phyloP scores from a whole-genome alignment of 2,888 invertebrate species.

The Drosophila nr. perissopoda region DNA sequence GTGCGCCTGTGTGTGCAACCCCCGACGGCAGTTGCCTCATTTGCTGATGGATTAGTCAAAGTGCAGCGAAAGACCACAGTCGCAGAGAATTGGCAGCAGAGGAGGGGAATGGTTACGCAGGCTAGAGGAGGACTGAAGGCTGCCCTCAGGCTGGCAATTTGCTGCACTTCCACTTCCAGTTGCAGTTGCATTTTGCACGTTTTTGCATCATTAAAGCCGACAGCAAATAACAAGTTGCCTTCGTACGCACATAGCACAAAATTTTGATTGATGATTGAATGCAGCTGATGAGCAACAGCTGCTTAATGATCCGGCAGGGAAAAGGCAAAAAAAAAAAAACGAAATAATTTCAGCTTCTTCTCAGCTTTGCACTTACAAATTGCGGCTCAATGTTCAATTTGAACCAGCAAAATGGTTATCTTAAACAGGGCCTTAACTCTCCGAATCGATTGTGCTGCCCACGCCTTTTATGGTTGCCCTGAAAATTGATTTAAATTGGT shows the following conservation, averaged over 20 bases:
- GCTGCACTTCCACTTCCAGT: slow-evolving; percentile 42
- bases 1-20: slow-evolving; percentile 43
- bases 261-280: slow-evolving; percentile 80
- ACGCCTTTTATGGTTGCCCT: not conserved
- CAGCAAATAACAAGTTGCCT: slow-evolving; percentile 38
- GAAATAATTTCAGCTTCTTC: slow-evolving; percentile 45
- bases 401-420: slow-evolving; percentile 12
- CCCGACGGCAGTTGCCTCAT: slow-evolving; percentile 68
- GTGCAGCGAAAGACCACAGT: slow-evolving; percentile 54
- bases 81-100: not conserved
- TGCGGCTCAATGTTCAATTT: slow-evolving; percentile 8
- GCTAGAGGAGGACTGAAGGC: slow-evolving; percentile 7
- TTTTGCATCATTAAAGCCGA: slow-evolving; percentile 37
- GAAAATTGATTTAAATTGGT: not conserved
- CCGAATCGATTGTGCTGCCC: not conserved
- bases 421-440: slow-evolving; percentile 2
- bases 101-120: not conserved
- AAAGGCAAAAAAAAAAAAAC: slow-evolving; percentile 48
- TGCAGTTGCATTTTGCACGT: slow-evolving; percentile 44
- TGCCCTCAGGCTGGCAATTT: slow-evolving; percentile 42
- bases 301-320: slow-evolving; percentile 70
- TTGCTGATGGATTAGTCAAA: slow-evolving; percentile 81
- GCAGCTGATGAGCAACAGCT: slow-evolving; percentile 72
- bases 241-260: slow-evolving; percentile 74
- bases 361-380: slow-evolving; percentile 6